A percentile compares a stretch with the other conserved stretches of the same genome.
Evolutionary conservation across 1,140 invertebrate genomes (phyloP).

Genomic region (Tachypleus tridentatus): DNA sequence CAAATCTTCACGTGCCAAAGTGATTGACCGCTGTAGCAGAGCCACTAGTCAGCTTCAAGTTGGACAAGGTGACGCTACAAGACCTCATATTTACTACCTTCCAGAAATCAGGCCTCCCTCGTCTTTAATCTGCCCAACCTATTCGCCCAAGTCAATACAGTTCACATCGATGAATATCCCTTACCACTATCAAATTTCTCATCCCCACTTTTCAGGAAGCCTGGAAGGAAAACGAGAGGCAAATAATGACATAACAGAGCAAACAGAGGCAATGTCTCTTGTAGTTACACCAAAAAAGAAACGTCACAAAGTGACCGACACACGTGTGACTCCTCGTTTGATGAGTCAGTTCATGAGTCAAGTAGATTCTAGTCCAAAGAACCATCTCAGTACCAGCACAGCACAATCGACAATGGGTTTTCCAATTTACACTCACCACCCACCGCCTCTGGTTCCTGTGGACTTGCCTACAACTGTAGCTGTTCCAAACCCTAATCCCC

Average conservation of each 20-base stretch:
- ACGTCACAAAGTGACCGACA: constrained; percentile 91
- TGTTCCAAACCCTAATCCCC: constrained; percentile 87
- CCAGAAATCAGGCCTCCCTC: background rate
- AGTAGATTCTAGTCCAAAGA: constrained; percentile 27
- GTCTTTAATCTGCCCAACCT: background rate
- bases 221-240: background rate
- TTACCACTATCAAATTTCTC: background rate
- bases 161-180: background rate
- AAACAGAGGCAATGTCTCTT: constrained; percentile 81
- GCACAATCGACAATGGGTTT: constrained; percentile 48
- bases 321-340: constrained; percentile 79
- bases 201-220: background rate
- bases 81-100: too few relatives aligned
- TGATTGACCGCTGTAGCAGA: constrained; percentile 48
- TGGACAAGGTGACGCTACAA: background rate
- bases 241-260: constrained; percentile 58
- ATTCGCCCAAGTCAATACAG: background rate
- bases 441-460: constrained; percentile 68
- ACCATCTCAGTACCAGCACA: constrained; percentile 47
- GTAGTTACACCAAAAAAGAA: constrained; percentile 91
- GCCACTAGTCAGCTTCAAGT: constrained; percentile 29
- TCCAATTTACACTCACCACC: constrained; percentile 27
- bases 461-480: constrained; percentile 85
- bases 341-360: constrained; percentile 68
- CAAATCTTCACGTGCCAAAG: constrained; percentile 66